phyloP scores from a whole-genome alignment of 2,888 invertebrate species.

The Sycophila texana region DNA sequence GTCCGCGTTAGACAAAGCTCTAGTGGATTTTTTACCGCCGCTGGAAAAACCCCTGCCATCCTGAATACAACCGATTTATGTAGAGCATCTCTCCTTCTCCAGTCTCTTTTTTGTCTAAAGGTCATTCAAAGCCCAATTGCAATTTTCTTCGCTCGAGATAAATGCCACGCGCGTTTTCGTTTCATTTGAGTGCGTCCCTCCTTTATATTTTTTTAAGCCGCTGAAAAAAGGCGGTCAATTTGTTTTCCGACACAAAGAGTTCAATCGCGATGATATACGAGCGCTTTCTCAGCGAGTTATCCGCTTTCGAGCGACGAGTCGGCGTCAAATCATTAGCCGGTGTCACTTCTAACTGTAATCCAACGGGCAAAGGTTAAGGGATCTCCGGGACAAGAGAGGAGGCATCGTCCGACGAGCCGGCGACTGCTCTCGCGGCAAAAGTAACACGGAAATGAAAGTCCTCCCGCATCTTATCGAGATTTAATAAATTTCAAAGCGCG shows the following conservation, averaged over 20 bases:
- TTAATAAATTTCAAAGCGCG: not conserved
- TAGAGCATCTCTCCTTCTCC: not conserved
- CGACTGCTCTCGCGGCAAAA: not conserved
- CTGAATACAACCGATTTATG: not conserved
- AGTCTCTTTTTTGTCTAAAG: not conserved
- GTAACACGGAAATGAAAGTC: conserved; percentile 42
- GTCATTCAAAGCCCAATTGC: not conserved
- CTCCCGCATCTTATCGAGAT: conserved; percentile 18
- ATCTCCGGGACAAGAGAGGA: too few species aligned
- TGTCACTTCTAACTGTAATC: not conserved
- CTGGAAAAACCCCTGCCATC: not conserved
- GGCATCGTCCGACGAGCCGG: too few species aligned
- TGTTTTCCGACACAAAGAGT: too few species aligned
- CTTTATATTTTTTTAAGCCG: too few species aligned
- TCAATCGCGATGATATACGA: too few species aligned
- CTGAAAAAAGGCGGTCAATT: too few species aligned
- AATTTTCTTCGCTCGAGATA: not conserved
- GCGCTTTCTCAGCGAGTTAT: too few species aligned
- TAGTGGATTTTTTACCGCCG: not conserved
- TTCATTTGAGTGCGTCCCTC: too few species aligned
- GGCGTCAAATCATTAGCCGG: not conserved
- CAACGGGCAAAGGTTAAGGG: conserved; percentile 11
- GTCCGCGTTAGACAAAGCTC: conserved; percentile 16
- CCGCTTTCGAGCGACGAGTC: not conserved
- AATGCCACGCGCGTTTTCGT: too few species aligned